Percentiles rank a stretch among this genome's conserved stretches.
Conservation (phyloP, 2,888 invertebrate species). For the Pristionchus arcanus region DNA sequence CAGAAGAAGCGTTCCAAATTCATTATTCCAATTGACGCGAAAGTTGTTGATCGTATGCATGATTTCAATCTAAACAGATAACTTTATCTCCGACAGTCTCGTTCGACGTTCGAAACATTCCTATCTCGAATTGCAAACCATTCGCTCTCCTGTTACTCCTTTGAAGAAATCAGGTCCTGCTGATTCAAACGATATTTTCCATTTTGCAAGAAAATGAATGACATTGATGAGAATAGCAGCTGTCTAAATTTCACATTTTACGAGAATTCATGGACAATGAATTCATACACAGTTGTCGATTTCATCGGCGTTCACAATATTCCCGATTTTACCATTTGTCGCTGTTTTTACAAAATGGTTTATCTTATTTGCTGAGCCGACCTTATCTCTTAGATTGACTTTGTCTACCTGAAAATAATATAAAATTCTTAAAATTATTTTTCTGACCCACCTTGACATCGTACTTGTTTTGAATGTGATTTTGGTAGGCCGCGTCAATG, state of each 20-base stretch:
- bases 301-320: constrained; percentile 85
- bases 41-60: background rate
- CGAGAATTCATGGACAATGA: constrained; percentile 59
- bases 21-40: background rate
- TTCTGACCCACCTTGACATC: constrained; percentile 56
- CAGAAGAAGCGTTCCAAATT: background rate
- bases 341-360: constrained; percentile 89
- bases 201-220: constrained; percentile 72
- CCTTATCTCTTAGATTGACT: background rate
- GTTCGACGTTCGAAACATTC: no score
- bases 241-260: background rate
- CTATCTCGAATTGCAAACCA: constrained; percentile 57
- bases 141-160: constrained; percentile 77
- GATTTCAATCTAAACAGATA: background rate
- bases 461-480: constrained; percentile 58
- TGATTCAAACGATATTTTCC: constrained; percentile 58
- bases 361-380: constrained; percentile 82
- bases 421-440: no score
- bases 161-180: constrained; percentile 84
- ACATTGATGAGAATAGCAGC: background rate
- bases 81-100: background rate
- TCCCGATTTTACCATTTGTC: constrained; percentile 89
- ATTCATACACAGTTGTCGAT: constrained; percentile 75
- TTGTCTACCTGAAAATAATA: background rate
- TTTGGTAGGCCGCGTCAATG: constrained; percentile 59